Evolutionary conservation across 2,888 invertebrate genomes (phyloP).

Genomic region (Cryptops parisi): DNA sequence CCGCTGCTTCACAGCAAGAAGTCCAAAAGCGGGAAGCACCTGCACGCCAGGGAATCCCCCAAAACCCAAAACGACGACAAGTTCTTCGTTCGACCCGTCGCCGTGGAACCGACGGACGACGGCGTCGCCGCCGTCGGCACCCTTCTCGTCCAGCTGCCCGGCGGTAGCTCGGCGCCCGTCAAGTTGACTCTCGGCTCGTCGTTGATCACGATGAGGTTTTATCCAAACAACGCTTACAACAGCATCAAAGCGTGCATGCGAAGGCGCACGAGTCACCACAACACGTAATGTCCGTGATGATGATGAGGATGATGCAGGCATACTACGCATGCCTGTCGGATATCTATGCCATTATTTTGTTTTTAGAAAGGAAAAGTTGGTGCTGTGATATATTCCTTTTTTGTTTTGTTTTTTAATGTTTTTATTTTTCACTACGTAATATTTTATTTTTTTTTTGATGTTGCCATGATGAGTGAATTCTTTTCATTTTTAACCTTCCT

Average conservation of each 20-base stretch:
- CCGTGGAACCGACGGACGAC: conserved; percentile 81
- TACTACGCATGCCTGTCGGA: no score
- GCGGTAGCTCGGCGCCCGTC: conserved; percentile 48
- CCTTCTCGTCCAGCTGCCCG: conserved; percentile 76
- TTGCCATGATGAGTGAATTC: no score
- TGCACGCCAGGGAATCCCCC: conserved; percentile 28
- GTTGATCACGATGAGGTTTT: conserved; percentile 25
- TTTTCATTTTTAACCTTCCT: no score
- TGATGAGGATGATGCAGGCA: no score
- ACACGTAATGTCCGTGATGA: no score
- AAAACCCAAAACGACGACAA: conserved; percentile 31
- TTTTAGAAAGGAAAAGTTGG: no score
- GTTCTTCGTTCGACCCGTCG: conserved; percentile 46
- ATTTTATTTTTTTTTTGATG: background rate
- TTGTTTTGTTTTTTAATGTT: background rate
- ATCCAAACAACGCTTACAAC: conserved; percentile 17
- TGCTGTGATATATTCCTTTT: background rate
- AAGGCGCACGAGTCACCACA: conserved; percentile 17
- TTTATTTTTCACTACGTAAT: background rate
- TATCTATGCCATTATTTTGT: no score
- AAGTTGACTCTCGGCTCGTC: conserved; percentile 33
- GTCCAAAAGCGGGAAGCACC: conserved; percentile 16
- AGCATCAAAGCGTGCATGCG: conserved; percentile 19
- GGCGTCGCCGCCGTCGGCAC: conserved; percentile 82
- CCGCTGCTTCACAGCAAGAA: conserved; percentile 16